Conservation (phyloP, 2,797 vertebrate species). For the Smutsia temminckii region DNA sequence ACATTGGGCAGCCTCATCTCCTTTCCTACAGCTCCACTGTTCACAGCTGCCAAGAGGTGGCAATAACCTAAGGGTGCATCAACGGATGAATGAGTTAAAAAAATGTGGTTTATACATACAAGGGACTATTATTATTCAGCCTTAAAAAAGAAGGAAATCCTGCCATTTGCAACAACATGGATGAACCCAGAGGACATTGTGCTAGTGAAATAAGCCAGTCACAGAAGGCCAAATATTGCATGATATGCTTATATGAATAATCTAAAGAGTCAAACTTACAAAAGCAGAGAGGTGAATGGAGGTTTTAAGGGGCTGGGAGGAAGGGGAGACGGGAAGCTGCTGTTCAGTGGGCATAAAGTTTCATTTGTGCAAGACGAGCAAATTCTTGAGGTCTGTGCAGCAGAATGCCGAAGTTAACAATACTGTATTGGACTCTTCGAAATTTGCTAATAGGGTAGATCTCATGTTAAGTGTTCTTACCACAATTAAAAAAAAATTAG, state of each 20-base stretch:
- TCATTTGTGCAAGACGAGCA: neutral
- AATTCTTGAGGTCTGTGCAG: neutral
- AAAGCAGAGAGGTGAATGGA: neutral
- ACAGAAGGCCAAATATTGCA: neutral
- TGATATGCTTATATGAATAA: neutral
- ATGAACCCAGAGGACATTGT: neutral
- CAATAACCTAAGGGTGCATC: neutral
- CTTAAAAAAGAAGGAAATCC: neutral
- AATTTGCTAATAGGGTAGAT: neutral
- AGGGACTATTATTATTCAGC: neutral
- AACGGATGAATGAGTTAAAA: neutral
- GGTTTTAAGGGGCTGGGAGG: neutral
- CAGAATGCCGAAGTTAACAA: neutral
- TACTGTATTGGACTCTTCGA: neutral
- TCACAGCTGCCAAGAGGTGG: neutral
- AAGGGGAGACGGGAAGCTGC: neutral
- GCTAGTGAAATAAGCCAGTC: neutral
- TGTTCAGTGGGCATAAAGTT: neutral
- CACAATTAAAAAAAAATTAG: neutral
- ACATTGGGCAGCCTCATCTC: neutral
- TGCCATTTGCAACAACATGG: too few species aligned
- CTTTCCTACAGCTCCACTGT: neutral
- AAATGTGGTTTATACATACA: accelerated
- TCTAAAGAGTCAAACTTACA: neutral
- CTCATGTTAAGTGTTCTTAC: neutral